phyloP scores from a whole-genome alignment of 2,797 vertebrate genomes.

The Arrhamphus sclerolepis region DNA sequence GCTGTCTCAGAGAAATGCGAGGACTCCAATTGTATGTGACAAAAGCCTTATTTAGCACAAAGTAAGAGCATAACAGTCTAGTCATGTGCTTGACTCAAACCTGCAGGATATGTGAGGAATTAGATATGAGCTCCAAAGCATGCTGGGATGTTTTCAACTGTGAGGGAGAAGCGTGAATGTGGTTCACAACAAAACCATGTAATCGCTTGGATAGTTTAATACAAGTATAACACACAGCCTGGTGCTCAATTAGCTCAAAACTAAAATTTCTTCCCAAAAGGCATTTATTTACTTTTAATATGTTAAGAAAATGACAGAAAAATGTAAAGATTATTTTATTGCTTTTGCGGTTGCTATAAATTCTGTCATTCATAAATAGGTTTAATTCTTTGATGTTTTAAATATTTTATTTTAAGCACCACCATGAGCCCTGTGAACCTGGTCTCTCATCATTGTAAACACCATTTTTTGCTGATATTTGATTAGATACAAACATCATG shows the following conservation, averaged over 20 bases:
- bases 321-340: no score
- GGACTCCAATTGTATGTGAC: constrained; percentile 9
- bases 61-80: constrained; percentile 7
- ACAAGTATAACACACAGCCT: constrained; percentile 8
- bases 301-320: neutral
- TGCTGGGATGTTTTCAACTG: constrained; percentile 24
- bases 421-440: no score
- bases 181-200: constrained; percentile 28
- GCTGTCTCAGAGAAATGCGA: constrained; percentile 15
- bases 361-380: no score
- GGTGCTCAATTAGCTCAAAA: constrained; percentile 29
- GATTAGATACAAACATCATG: no score
- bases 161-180: constrained; percentile 23
- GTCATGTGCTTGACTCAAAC: constrained; percentile 16
- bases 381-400: no score
- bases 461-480: no score
- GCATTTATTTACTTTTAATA: constrained; percentile 7
- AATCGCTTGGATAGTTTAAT: constrained; percentile 32
- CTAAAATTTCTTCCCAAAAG: constrained; percentile 12
- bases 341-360: no score
- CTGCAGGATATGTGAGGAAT: constrained; percentile 28
- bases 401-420: no score
- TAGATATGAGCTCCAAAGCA: constrained; percentile 38
- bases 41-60: constrained; percentile 43
- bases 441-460: no score